These are phyloP conservation scores for Ondatra zibethicus DNA, from an alignment of 2,113 vertebrate genomes.

Conservation along the genomic window DNA sequence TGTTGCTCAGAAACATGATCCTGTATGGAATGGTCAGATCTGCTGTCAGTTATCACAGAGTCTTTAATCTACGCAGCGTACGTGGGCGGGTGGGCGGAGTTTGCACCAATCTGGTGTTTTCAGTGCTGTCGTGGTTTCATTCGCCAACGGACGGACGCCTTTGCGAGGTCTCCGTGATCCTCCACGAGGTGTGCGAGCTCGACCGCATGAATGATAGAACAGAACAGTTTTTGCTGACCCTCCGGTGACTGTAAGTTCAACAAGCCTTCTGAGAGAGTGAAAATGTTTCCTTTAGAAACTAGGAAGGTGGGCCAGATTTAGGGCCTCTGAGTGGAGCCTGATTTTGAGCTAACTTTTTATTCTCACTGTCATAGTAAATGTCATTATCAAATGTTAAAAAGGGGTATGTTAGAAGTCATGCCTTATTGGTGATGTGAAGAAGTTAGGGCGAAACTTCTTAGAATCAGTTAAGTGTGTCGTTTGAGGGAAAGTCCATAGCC, in stretches of 20 bases:
- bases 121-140: not conserved
- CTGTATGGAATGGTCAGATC: constrained; percentile 48
- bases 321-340: not conserved
- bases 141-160: accelerated
- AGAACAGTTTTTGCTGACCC: not conserved
- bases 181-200: not conserved
- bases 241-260: not conserved
- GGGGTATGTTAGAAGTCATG: not conserved
- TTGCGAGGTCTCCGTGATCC: not conserved
- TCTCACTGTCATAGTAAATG: not conserved
- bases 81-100: not conserved
- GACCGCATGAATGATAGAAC: accelerated
- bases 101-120: accelerated
- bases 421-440: not conserved
- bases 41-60: constrained; percentile 54
- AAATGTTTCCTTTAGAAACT: not conserved
- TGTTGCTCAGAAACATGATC: not conserved
- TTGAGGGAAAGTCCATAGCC: not conserved
- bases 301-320: not conserved
- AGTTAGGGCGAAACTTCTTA: not conserved
- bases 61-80: not conserved
- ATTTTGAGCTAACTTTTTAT: not conserved
- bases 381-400: not conserved
- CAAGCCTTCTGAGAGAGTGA: not conserved
- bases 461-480: not conserved